Conservation (phyloP, 2,888 invertebrate species). For the Argynnis bischoffii region DNA sequence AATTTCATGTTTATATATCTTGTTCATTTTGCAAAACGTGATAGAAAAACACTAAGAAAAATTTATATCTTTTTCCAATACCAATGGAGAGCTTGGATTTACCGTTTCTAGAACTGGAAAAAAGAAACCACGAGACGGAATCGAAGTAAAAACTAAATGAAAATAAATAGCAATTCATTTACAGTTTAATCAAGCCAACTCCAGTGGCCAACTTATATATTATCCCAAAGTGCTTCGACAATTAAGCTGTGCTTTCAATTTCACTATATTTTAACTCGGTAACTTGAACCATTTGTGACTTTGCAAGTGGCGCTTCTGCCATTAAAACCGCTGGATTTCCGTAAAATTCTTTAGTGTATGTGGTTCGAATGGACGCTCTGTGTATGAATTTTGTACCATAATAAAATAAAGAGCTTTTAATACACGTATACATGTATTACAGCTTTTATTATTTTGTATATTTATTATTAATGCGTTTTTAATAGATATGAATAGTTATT, state of each 20-base stretch:
- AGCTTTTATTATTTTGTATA: too few species aligned
- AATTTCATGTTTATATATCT: too few species aligned
- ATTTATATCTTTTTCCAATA: too few species aligned
- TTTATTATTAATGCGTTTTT: too few species aligned
- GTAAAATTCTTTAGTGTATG: slow-evolving; percentile 7
- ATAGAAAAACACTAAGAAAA: too few species aligned
- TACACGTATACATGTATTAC: too few species aligned
- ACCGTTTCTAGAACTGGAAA: neutral
- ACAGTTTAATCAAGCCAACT: slow-evolving; percentile 24
- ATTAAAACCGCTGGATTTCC: slow-evolving; percentile 24
- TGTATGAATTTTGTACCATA: slow-evolving; percentile 3
- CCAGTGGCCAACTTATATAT: slow-evolving; percentile 21
- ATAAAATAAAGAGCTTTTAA: neutral
- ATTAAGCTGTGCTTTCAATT: slow-evolving; percentile 29
- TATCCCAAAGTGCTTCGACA: slow-evolving; percentile 29
- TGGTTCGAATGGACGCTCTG: slow-evolving; percentile 1
- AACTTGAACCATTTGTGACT: slow-evolving; percentile 33
- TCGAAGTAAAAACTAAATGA: neutral
- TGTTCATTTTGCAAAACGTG: too few species aligned
- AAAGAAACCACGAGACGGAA: neutral
- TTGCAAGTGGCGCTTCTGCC: slow-evolving; percentile 23
- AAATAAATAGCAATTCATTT: slow-evolving; percentile 8
- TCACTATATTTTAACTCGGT: slow-evolving; percentile 20
- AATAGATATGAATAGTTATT: too few species aligned
- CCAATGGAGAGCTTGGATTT: too few species aligned